phyloP scores from a whole-genome alignment of 2,888 invertebrate genomes.

The Pantelozetes paolii region DNA sequence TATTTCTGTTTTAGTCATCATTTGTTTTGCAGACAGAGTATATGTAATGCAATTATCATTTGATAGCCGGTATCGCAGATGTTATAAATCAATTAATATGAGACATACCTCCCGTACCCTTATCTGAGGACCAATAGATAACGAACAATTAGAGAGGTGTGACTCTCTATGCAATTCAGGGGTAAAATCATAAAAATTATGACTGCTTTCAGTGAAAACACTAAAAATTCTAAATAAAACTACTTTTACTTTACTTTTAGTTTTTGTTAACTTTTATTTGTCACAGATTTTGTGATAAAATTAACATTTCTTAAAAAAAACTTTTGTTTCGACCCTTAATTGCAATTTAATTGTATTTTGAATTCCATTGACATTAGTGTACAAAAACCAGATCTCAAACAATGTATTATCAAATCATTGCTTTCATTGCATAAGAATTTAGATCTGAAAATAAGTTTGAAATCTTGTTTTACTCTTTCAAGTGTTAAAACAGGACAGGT shows the following conservation, averaged over 20 bases:
- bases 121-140: background rate
- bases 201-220: background rate
- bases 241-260: background rate
- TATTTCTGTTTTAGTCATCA: too few relatives aligned
- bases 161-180: too few relatives aligned
- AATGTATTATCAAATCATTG: background rate
- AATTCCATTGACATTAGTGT: background rate
- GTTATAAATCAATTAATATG: background rate
- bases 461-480: too few relatives aligned
- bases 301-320: background rate
- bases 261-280: background rate
- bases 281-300: background rate
- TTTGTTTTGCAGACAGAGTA: background rate
- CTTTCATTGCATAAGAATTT: background rate
- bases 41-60: background rate
- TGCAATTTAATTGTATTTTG: background rate
- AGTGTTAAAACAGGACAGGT: too few relatives aligned
- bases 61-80: slow-evolving; percentile 5
- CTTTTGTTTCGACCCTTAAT: background rate
- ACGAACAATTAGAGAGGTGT: background rate
- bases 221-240: background rate
- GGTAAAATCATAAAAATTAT: background rate
- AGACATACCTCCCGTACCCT: background rate
- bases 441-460: background rate
- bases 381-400: background rate